These are phyloP conservation scores for Mellilla xanthometata DNA, from an alignment of 2,888 invertebrate genomes.

Conservation along the genomic window DNA sequence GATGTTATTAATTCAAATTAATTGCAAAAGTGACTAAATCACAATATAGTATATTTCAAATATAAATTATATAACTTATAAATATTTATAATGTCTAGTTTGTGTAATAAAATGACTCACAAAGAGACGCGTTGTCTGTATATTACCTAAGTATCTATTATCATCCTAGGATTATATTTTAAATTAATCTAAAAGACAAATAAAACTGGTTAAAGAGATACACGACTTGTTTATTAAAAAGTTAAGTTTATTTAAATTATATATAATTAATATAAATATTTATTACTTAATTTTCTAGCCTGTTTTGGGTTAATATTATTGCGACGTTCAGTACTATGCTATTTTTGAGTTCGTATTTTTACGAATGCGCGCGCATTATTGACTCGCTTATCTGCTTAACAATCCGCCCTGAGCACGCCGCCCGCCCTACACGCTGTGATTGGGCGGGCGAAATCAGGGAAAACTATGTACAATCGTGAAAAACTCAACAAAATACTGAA, in stretches of 20 bases:
- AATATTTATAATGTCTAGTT: constrained; percentile 40
- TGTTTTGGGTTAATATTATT: too few relatives aligned
- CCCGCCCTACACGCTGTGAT: constrained; percentile 61
- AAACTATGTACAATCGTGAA: constrained; percentile 24
- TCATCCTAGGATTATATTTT: too few relatives aligned
- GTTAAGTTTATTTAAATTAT: too few relatives aligned
- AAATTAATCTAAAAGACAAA: too few relatives aligned
- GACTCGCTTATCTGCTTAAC: constrained; percentile 37
- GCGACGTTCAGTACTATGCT: too few relatives aligned
- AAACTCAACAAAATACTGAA: constrained; percentile 32
- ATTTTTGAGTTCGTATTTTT: too few relatives aligned
- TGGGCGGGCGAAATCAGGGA: constrained; percentile 43
- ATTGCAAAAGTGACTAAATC: constrained; percentile 30
- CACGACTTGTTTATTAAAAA: too few relatives aligned
- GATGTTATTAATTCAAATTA: constrained; percentile 22
- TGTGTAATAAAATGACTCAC: constrained; percentile 40
- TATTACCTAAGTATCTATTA: constrained; percentile 2
- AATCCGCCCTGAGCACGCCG: constrained; percentile 40
- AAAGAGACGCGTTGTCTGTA: constrained; percentile 20
- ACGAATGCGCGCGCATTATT: constrained; percentile 65
- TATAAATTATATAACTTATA: constrained; percentile 31
- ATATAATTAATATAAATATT: too few relatives aligned
- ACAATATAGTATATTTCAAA: constrained; percentile 24
- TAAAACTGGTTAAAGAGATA: too few relatives aligned
- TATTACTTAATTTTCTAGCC: too few relatives aligned